Conservation (phyloP, 1,140 invertebrate species). For the Apocrypta bakeri region DNA sequence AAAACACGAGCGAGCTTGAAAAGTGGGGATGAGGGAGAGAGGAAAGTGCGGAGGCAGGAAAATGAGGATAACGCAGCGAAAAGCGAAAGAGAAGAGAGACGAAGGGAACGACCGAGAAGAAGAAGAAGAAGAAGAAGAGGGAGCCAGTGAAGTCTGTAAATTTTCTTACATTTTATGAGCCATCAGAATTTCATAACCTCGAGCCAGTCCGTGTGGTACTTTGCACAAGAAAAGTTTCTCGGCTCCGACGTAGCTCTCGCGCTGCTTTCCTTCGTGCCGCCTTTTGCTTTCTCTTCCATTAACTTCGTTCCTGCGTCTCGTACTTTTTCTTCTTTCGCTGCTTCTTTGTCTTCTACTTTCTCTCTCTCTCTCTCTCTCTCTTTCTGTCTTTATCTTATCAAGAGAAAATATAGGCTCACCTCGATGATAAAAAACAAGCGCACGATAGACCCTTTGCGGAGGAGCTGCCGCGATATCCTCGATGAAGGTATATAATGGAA, state of each 20-base stretch:
- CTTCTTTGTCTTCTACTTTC: too few species aligned
- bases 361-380: slow-evolving; percentile 49
- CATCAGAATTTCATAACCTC: slow-evolving; percentile 76
- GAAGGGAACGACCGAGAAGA: background rate
- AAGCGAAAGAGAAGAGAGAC: slow-evolving; percentile 47
- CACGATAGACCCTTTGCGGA: slow-evolving; percentile 34
- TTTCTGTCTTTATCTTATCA: background rate
- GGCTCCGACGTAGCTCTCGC: slow-evolving; percentile 53
- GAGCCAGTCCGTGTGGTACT: slow-evolving; percentile 75
- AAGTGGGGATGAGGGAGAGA: slow-evolving; percentile 38
- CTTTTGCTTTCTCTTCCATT: slow-evolving; percentile 51
- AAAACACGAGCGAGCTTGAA: slow-evolving; percentile 40
- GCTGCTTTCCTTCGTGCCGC: slow-evolving; percentile 40
- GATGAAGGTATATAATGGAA: slow-evolving; percentile 39
- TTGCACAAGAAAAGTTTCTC: slow-evolving; percentile 73
- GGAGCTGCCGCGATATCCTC: slow-evolving; percentile 24
- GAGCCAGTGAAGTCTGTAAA: slow-evolving; percentile 72
- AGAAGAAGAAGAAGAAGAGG: slow-evolving; percentile 48
- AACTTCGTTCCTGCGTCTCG: slow-evolving; percentile 46
- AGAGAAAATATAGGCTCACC: slow-evolving; percentile 22
- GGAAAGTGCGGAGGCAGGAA: slow-evolving; percentile 49
- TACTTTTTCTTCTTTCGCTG: slow-evolving; percentile 58
- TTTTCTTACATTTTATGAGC: slow-evolving; percentile 77
- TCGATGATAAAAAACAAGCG: slow-evolving; percentile 47
- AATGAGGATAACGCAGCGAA: slow-evolving; percentile 48